Base-by-base conservation (phyloP, 2,113 vertebrate genomes). In the Turnix velox region DNA sequence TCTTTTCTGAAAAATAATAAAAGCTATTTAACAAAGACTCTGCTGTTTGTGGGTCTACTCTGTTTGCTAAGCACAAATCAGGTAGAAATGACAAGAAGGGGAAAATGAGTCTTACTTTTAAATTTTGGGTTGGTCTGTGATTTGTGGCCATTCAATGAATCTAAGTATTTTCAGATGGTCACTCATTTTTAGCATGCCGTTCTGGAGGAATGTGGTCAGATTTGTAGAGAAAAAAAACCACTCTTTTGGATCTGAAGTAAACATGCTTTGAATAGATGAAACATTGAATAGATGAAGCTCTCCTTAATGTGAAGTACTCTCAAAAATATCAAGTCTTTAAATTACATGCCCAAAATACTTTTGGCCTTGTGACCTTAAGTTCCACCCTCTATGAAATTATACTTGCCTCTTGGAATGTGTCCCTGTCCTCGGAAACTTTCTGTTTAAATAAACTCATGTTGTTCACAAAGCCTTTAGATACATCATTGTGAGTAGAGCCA, bases 401-500 rank as follows among this genome's bases (percentile, higher is more conserved):
- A 40, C 31, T 92, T 91, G 30, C 43, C 37, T 89, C 46, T 84
- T 85, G 69, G 33, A 81, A 9, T 37, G 37, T 45, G 81, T 30
- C 82, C 62, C 62, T 46, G 16, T 79, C 71, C 71, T 94, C 82
- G 83, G 66, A 82, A 91, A 65, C 58, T 72, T 54, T 14, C 74
- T 91, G 54, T 82, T 92, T 94, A 91, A 94, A 89, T 72, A 89
- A 85, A 91, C 82, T 52, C 40, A n/a, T 92, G 87, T 84, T 94
- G 54, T 61, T 90, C 77, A 51, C 69, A 94, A 88, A 94, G 75
- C 66, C 69, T 25, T 94, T 78, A 87, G 49, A 82, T 74, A 65
- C 40, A 82, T 30, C 72, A 35, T 10, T 89, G 58, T 82, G 69
- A 78, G 78, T 48, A 73, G 49, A 92, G 33, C 45, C 66, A 92